A percentile compares a stretch with the other conserved stretches of the same genome.
Evolutionary conservation across 2,888 invertebrate genomes (phyloP).

Genomic region (Leptura quadrifasciata): DNA sequence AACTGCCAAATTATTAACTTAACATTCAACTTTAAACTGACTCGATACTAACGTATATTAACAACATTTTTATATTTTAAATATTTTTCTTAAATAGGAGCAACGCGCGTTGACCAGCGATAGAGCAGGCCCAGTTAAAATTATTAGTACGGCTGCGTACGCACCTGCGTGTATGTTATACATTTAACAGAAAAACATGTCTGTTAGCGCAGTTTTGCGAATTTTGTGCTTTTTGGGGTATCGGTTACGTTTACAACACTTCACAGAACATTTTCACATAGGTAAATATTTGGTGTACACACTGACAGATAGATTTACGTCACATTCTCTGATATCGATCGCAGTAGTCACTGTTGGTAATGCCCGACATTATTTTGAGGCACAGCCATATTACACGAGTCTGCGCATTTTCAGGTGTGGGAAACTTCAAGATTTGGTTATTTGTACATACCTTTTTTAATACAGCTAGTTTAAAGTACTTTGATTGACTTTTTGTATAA

Average conservation of each 20-base stretch:
- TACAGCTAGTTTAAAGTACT: background rate
- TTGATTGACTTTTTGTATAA: background rate
- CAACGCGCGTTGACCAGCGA: constrained; percentile 72
- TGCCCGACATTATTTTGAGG: constrained; percentile 74
- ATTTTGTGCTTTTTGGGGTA: constrained; percentile 65
- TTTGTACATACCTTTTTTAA: constrained; percentile 17
- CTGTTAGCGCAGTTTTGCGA: constrained; percentile 70
- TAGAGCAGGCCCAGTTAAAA: constrained; percentile 93
- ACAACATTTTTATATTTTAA: constrained; percentile 30
- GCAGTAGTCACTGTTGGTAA: constrained; percentile 75
- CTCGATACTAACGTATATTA: constrained; percentile 8
- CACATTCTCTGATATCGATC: constrained; percentile 78
- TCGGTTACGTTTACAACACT: constrained; percentile 65
- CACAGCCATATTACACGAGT: constrained; percentile 83
- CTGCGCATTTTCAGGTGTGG: constrained; percentile 76
- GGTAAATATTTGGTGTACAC: constrained; percentile 69
- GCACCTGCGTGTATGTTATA: constrained; percentile 89
- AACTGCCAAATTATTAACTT: background rate
- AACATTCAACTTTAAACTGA: constrained; percentile 24
- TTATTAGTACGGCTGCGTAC: constrained; percentile 95
- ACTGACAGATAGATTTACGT: constrained; percentile 71
- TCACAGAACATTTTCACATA: constrained; percentile 68
- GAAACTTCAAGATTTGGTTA: constrained; percentile 55
- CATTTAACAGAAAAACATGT: constrained; percentile 74
- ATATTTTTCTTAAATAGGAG: constrained; percentile 62